Conservation (phyloP, 2,888 invertebrate genomes). For the Oscheius sp. region DNA sequence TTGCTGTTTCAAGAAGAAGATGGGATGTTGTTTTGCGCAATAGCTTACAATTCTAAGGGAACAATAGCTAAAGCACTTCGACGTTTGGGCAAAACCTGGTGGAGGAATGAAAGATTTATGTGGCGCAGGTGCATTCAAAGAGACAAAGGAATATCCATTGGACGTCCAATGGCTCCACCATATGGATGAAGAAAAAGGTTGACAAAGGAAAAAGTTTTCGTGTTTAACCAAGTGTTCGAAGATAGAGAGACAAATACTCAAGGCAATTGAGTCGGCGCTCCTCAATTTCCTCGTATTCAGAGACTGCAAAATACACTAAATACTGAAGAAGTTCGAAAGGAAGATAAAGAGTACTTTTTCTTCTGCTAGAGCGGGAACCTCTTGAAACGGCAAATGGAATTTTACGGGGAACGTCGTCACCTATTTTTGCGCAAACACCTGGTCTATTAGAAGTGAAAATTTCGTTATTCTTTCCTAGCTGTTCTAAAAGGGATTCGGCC, state of each 20-base stretch:
- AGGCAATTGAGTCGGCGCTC: conserved; percentile 5
- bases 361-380: too few relatives aligned
- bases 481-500: too few relatives aligned
- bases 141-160: conserved; percentile 10
- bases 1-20: neutral
- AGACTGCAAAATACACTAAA: too few relatives aligned
- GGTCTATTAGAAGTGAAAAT: too few relatives aligned
- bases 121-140: conserved; percentile 14
- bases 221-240: neutral
- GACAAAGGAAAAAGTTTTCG: neutral
- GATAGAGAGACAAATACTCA: conserved; percentile 11
- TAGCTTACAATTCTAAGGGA: neutral
- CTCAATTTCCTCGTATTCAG: conserved; percentile 7
- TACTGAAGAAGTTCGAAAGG: too few relatives aligned
- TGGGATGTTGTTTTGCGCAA: neutral
- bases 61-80: neutral
- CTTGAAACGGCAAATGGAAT: too few relatives aligned
- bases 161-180: neutral
- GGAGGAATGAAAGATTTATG: conserved; percentile 19
- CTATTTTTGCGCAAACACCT: too few relatives aligned
- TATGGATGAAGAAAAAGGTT: neutral
- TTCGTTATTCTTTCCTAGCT: too few relatives aligned
- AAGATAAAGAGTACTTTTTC: too few relatives aligned
- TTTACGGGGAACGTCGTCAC: too few relatives aligned
- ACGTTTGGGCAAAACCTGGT: conserved; percentile 11